These are phyloP conservation scores for Meiosimyza decipiens DNA, from an alignment of 2,888 invertebrate genomes.

Conservation along the genomic window DNA sequence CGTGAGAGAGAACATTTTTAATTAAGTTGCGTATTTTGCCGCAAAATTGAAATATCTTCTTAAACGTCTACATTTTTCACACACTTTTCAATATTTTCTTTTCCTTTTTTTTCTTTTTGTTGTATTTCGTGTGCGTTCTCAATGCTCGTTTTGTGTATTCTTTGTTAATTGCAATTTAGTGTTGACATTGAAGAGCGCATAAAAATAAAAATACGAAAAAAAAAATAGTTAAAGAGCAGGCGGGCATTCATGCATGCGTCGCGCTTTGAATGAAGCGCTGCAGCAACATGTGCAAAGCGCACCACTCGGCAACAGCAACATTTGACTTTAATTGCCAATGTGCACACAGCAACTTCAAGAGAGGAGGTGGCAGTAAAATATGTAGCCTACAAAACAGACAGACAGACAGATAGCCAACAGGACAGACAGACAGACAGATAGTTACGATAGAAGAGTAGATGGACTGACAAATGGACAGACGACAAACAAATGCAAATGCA, in stretches of 20 bases:
- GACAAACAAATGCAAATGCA: conserved; percentile 57
- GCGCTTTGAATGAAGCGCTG: neutral
- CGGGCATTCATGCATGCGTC: neutral
- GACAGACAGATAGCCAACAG: conserved; percentile 4
- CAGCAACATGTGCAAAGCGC: no score
- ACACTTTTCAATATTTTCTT: conserved; percentile 17
- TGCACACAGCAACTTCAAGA: neutral
- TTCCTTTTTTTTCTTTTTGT: neutral
- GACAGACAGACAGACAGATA: conserved; percentile 3
- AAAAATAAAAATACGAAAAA: neutral
- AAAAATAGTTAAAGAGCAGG: no score
- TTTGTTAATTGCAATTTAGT: neutral
- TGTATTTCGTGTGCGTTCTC: neutral
- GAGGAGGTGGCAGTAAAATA: neutral
- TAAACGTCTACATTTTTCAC: conserved; percentile 22
- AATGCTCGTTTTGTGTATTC: no score
- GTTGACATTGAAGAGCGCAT: conserved; percentile 20
- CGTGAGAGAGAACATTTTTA: conserved; percentile 10
- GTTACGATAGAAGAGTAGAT: no score
- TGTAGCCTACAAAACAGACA: neutral
- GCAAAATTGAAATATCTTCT: conserved; percentile 12
- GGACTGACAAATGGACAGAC: neutral
- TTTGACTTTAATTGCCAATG: neutral
- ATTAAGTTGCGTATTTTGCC: conserved; percentile 15
- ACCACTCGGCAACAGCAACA: neutral